Evolutionary conservation across 2,113 vertebrate genomes (phyloP).

Genomic region (Neolamprologus tretocephalus): DNA sequence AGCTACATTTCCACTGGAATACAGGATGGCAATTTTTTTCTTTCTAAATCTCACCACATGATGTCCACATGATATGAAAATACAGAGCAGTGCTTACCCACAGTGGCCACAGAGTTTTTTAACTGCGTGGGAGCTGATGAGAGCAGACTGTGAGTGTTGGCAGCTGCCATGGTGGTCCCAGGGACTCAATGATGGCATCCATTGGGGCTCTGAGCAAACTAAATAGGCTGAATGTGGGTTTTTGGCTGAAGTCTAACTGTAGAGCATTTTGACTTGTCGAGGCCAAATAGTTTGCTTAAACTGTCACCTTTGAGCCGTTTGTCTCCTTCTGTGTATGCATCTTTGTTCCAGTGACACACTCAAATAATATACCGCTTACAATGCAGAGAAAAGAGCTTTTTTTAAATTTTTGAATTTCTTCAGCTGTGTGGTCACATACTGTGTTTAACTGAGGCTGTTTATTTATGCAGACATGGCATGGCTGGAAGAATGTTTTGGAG

Average conservation of each 20-base stretch:
- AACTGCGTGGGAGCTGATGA: conserved; percentile 31
- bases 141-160: conserved; percentile 34
- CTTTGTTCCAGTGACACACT: neutral
- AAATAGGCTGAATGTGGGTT: conserved; percentile 7
- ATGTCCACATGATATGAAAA: conserved; percentile 48
- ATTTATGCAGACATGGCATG: neutral
- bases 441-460: neutral
- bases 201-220: conserved; percentile 25
- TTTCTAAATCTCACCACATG: conserved; percentile 42
- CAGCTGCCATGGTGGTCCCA: conserved; percentile 47
- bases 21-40: conserved; percentile 23
- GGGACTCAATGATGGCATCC: conserved; percentile 23
- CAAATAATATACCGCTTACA: neutral
- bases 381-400: neutral
- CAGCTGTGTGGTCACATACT: neutral
- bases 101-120: conserved; percentile 34
- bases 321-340: neutral
- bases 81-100: conserved; percentile 5
- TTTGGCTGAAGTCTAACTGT: neutral
- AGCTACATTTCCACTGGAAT: conserved; percentile 3
- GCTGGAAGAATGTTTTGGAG: neutral
- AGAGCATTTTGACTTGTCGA: neutral
- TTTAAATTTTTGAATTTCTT: fast-evolving
- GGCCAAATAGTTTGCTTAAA: neutral
- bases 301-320: neutral